Evolutionary conservation across 2,888 invertebrate species (phyloP).

Genomic region (Trachelus tabidus): DNA sequence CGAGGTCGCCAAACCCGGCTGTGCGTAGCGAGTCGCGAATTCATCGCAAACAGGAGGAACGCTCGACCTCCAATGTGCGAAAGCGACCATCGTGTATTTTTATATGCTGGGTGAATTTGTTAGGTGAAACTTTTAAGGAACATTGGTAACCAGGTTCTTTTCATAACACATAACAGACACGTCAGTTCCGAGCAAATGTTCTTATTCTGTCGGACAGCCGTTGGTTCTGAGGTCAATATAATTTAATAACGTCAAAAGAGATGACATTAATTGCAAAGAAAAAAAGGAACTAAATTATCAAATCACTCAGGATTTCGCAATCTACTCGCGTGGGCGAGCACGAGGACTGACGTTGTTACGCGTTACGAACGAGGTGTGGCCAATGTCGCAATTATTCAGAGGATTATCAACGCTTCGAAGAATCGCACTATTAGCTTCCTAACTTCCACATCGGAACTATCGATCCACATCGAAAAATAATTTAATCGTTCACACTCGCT

Average conservation of each 20-base stretch:
- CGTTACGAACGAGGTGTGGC: background rate
- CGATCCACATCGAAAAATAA: background rate
- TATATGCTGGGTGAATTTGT: background rate
- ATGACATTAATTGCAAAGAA: background rate
- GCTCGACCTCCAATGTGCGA: background rate
- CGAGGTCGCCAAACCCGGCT: background rate
- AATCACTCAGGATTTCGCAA: background rate
- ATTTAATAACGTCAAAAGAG: background rate
- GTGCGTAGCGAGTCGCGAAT: background rate
- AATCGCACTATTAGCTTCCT: background rate
- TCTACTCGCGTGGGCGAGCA: background rate
- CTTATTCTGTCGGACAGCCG: background rate
- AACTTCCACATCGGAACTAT: background rate
- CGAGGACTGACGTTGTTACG: background rate
- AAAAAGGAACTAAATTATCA: background rate
- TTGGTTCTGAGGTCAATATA: background rate
- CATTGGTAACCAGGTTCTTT: background rate
- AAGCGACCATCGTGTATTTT: background rate
- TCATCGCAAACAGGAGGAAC: background rate
- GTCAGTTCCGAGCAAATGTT: background rate
- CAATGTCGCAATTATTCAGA: background rate
- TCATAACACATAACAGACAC: background rate
- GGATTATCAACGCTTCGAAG: background rate
- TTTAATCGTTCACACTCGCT: background rate
- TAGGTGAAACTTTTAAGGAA: background rate